Base-by-base conservation (phyloP, 2,113 vertebrate genomes). In the Meleagris gallopavo region DNA sequence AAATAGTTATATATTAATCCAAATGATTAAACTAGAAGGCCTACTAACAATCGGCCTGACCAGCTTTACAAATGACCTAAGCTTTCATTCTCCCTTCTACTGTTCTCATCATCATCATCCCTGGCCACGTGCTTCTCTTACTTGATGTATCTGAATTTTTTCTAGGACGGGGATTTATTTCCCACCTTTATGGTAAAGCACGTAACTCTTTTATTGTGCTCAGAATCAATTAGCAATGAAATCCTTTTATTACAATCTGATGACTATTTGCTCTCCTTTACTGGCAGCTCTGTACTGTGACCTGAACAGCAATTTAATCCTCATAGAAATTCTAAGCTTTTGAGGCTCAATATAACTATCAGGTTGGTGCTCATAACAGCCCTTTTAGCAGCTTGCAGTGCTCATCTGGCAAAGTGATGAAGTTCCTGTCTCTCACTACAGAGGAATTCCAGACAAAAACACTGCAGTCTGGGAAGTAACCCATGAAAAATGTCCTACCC, bases 141-240 rank as follows among this genome's bases (percentile, higher is more conserved):
- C 62, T 78, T 88, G 38, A 70, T 65, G 50, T 83, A 57, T 81
- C 70, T 94, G 40, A 41, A 9, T 54, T 14, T 71, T 86, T 86
- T 65, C 83, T 86, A 61, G 76, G 38, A 75, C 34, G 72, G 2
- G 30, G 83, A 83, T 83, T 96, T 83, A 86, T 88, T 81, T 81
- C 74, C 73, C 57, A 78, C 24, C 48, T 65, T 93, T 60, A 67
- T 61, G 48, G 70, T 81, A 86, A 91, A 67, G 43, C 57, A 82
- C 1, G 0, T 30, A 61, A 21, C 20, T 11, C 70, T 65, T 93
- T 81, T 70, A 81, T 86, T 62, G 52, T 74, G 66, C 48, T 88
- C 20, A 61, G 77, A 94, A 94, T 94, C 92, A 96, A 93, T 95
- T 95, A 94, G 88, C 83, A 93, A 88, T 94, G 93, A 92, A 83